Evolutionary conservation across 2,888 invertebrate genomes (phyloP).

Genomic region (Caenorhabditis uteleia): DNA sequence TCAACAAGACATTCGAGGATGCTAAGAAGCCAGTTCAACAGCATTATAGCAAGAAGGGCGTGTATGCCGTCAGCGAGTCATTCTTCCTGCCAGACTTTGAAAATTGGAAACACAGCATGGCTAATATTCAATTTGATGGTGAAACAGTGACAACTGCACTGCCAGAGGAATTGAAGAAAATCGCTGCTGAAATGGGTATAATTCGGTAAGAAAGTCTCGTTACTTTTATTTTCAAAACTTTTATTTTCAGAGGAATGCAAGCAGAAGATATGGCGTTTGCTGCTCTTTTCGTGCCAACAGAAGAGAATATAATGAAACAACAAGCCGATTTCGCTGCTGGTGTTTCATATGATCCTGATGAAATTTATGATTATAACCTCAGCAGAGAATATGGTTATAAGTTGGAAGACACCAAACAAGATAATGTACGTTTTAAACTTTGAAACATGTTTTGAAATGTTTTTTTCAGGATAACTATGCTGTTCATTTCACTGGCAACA

Average conservation of each 20-base stretch:
- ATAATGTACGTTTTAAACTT: constrained; percentile 59
- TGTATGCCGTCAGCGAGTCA: constrained; percentile 86
- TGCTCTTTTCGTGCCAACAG: constrained; percentile 94
- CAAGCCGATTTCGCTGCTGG: constrained; percentile 81
- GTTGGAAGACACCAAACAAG: constrained; percentile 76
- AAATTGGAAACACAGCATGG: constrained; percentile 97
- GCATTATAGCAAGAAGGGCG: constrained; percentile 95
- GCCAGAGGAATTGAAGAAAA: constrained; percentile 35
- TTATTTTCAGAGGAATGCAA: constrained; percentile 49
- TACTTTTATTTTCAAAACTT: constrained; percentile 8
- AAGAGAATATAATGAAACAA: constrained; percentile 87
- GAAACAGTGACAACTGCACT: constrained; percentile 89
- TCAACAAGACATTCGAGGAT: constrained; percentile 94
- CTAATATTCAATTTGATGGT: constrained; percentile 93
- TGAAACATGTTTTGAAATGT: not conserved
- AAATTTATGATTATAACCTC: constrained; percentile 88
- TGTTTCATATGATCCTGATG: constrained; percentile 77
- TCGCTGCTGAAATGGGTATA: constrained; percentile 35
- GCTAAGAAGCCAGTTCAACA: constrained; percentile 79
- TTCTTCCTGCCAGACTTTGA: constrained; percentile 93
- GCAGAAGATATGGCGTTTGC: constrained; percentile 98
- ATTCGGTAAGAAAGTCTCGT: no score
- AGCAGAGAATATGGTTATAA: constrained; percentile 99
- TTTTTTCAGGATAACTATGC: constrained; percentile 72
- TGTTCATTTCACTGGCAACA: constrained; percentile 69